Base-by-base conservation (phyloP, 2,888 invertebrate species). In the Tridacna crocea region DNA sequence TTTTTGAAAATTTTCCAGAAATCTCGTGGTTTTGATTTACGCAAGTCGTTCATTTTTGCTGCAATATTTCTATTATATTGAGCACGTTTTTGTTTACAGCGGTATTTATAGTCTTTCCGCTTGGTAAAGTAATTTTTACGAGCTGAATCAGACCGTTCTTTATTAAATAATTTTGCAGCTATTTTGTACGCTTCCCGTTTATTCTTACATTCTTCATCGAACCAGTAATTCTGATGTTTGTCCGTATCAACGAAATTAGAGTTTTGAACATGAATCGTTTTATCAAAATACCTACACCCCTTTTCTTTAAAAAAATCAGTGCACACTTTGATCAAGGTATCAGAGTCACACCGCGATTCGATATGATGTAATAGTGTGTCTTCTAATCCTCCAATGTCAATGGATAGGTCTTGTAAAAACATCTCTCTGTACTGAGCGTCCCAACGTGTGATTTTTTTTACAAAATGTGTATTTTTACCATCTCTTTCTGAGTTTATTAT, bases 1-100 rank as follows among this genome's bases (percentile, higher is more conserved):
- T 72, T 72, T 51, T 48, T 72, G 24, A 72, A 72, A 13, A 48
- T 19, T 72, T 72, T 72, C 55, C 51, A 51, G 27, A 72, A 72
- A 13, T 72, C 48, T 11, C 72, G 51, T 11, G 72, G 72, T n/a
- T 55, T 48, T 24, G 12, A n/a, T 13, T 55, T 36, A n/a, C 72
- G 22, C 51, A 72, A 55, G 22, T 55, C 55, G 13, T 72, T 55
- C 55, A 72, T 72, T 24, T 55, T 55, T 17, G n/a, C 22, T 17
- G 55, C 17, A 24, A 72, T 19, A 15, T 48, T 55, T 72, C 26
- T 72, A 19, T 72, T 72, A 55, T 27, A 72, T 10, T 72, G 17
- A n/a, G 19, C 17, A 15, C 24, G 19, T 26, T 55, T 55, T 17
- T 15, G 13, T 27, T 55, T 51, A 24, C 72, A 55, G 27, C 55